Conservation (phyloP, 2,888 invertebrate genomes). For the Petrolisthes manimaculis region DNA sequence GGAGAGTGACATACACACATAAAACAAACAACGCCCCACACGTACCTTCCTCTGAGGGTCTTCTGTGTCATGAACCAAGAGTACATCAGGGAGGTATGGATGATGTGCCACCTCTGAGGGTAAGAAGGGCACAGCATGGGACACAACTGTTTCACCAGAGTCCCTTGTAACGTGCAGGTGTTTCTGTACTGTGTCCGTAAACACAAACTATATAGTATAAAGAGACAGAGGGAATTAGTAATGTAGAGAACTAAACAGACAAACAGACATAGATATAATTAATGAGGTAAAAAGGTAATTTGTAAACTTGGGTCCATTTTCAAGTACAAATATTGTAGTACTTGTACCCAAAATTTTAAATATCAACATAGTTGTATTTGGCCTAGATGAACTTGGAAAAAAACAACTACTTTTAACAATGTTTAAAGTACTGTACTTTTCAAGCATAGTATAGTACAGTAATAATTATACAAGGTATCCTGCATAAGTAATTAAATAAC, state of each 20-base stretch:
- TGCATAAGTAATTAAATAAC: too few relatives aligned
- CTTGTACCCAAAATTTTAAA: too few relatives aligned
- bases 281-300: too few relatives aligned
- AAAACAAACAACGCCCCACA: slow-evolving; percentile 12
- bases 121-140: slow-evolving; percentile 78
- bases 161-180: slow-evolving; percentile 82
- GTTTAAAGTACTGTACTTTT: too few relatives aligned
- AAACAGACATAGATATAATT: not conserved
- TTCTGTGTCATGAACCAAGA: slow-evolving; percentile 82
- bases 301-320: too few relatives aligned
- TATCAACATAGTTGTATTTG: too few relatives aligned
- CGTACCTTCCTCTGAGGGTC: slow-evolving; percentile 74
- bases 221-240: too few relatives aligned
- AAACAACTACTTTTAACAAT: too few relatives aligned
- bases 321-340: too few relatives aligned
- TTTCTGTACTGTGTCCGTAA: slow-evolving; percentile 84
- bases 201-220: slow-evolving; percentile 80
- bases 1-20: not conserved
- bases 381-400: too few relatives aligned
- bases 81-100: slow-evolving; percentile 78
- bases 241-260: slow-evolving; percentile 65
- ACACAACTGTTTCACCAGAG: slow-evolving; percentile 79
- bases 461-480: too few relatives aligned
- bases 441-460: too few relatives aligned
- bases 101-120: slow-evolving; percentile 85